phyloP scores from a whole-genome alignment of 2,888 invertebrate genomes.

The Megalurothrips usitatus region DNA sequence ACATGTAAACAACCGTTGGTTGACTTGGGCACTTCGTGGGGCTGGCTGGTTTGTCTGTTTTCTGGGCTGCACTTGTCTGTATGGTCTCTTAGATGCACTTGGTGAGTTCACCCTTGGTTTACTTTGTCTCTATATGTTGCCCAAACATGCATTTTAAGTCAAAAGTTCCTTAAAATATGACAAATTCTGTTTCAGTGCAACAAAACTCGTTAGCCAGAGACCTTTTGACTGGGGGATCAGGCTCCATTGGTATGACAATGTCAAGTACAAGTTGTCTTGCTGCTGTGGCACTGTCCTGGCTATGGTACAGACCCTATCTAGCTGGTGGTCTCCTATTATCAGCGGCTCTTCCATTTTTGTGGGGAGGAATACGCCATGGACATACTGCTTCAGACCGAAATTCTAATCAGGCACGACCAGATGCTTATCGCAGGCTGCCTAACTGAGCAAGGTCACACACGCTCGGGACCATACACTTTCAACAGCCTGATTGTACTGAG shows the following conservation, averaged over 20 bases:
- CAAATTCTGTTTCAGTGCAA: not conserved
- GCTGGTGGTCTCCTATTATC: slow-evolving; percentile 18
- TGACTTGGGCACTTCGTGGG: not conserved
- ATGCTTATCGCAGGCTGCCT: not conserved
- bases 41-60: slow-evolving; percentile 8
- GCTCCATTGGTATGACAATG: slow-evolving; percentile 2
- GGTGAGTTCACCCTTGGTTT: not conserved
- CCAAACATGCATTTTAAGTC: not conserved
- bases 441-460: slow-evolving; percentile 19
- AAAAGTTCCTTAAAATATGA: not conserved
- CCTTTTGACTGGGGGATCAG: not conserved
- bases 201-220: not conserved
- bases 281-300: not conserved
- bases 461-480: slow-evolving; percentile 15
- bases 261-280: slow-evolving; percentile 4
- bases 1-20: slow-evolving; percentile 15
- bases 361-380: slow-evolving; percentile 21
- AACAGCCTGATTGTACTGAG: slow-evolving; percentile 2
- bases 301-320: slow-evolving; percentile 8
- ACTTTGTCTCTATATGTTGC: no score
- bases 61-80: not conserved
- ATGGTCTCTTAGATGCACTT: not conserved
- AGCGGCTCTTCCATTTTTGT: not conserved
- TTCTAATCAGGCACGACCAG: not conserved
- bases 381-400: not conserved